Percentiles rank a stretch among this genome's conserved stretches.
These are phyloP conservation scores for Trichechus manatus DNA, from an alignment of 2,113 vertebrate genomes.

Conservation along the genomic window DNA sequence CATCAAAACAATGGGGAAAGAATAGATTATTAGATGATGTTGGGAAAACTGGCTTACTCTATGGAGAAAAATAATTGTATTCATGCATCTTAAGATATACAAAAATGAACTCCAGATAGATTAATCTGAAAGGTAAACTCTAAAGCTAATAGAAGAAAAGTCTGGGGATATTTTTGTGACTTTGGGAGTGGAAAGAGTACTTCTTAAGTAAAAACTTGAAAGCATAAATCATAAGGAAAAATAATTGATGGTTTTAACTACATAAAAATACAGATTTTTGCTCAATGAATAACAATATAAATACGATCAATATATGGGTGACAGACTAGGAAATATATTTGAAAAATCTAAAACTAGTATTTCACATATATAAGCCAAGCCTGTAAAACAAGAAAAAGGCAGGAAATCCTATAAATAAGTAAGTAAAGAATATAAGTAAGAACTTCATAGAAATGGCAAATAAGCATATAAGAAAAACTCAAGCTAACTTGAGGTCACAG, in stretches of 20 bases:
- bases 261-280: slow-evolving; percentile 6
- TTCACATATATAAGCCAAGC: background rate
- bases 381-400: background rate
- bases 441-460: background rate
- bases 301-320: background rate
- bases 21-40: background rate
- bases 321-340: background rate
- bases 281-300: background rate
- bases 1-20: background rate
- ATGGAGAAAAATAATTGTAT: background rate
- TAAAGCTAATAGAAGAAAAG: background rate
- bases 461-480: background rate
- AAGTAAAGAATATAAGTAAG: background rate
- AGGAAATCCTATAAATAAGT: background rate
- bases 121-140: background rate
- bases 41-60: background rate
- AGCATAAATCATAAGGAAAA: background rate
- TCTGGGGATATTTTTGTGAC: background rate
- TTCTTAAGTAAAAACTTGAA: background rate
- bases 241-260: background rate
- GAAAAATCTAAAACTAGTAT: background rate
- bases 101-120: background rate
- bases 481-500: background rate
- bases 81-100: background rate
- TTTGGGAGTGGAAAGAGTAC: background rate